These are phyloP conservation scores for Drosophila kikkawai DNA, from an alignment of 1,140 invertebrate species.

Conservation along the genomic window DNA sequence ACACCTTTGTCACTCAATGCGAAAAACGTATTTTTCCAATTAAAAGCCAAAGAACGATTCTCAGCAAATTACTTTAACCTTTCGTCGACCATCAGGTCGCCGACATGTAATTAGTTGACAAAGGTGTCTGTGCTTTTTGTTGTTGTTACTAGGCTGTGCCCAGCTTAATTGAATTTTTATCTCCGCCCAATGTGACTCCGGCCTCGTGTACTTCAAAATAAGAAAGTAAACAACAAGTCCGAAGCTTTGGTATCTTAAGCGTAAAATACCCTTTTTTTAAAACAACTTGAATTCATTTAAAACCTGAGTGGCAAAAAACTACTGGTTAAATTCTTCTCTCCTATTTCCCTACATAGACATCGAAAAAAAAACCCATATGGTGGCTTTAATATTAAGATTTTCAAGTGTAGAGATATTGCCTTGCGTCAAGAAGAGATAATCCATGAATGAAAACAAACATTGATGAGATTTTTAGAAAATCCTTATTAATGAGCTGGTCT, in stretches of 20 bases:
- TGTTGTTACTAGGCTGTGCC: slow-evolving; percentile 11
- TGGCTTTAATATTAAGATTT: too few relatives aligned
- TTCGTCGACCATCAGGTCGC: slow-evolving; percentile 55
- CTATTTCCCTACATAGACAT: background rate
- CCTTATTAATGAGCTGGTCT: too few relatives aligned
- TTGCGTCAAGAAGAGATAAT: too few relatives aligned
- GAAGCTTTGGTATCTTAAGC: background rate
- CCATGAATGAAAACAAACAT: too few relatives aligned
- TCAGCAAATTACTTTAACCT: slow-evolving; percentile 64
- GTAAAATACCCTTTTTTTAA: background rate
- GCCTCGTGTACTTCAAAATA: slow-evolving; percentile 13
- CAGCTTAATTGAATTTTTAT: slow-evolving; percentile 78
- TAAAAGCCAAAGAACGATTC: slow-evolving; percentile 61
- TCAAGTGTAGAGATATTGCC: background rate
- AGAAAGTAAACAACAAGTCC: background rate
- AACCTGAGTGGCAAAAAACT: background rate
- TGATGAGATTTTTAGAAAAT: too few relatives aligned
- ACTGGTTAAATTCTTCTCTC: background rate
- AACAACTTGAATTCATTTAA: background rate
- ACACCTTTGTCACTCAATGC: slow-evolving; percentile 78
- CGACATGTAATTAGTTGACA: slow-evolving; percentile 77
- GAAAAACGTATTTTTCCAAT: slow-evolving; percentile 61
- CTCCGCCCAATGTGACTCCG: slow-evolving; percentile 41
- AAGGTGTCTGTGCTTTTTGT: slow-evolving; percentile 56
- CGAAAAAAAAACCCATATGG: background rate